Conservation (phyloP, 1,140 invertebrate genomes). For the Dendrolimus kikuchii region DNA sequence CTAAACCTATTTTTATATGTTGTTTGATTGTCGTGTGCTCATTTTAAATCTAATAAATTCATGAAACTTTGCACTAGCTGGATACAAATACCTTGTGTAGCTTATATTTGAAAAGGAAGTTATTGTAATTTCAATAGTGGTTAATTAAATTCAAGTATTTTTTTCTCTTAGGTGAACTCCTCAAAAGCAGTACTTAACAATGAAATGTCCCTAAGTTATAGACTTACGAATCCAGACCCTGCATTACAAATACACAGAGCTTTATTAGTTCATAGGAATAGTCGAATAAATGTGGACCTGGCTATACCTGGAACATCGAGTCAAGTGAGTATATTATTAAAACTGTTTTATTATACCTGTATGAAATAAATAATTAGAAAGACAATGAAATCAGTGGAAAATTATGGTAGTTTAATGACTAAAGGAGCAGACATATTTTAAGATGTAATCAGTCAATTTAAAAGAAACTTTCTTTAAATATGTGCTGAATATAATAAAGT, state of each 20-base stretch:
- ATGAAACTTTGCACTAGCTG: no score
- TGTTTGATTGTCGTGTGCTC: no score
- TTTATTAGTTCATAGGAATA: slow-evolving; percentile 30
- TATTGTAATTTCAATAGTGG: neutral
- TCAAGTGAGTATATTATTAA: slow-evolving; percentile 27
- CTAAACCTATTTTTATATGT: no score
- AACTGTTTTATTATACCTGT: no score
- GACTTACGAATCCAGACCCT: slow-evolving; percentile 55
- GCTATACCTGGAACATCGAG: slow-evolving; percentile 49
- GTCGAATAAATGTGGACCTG: slow-evolving; percentile 38
- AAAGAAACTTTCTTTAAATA: neutral
- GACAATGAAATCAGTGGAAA: no score
- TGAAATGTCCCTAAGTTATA: slow-evolving; percentile 70
- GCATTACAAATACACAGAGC: slow-evolving; percentile 36
- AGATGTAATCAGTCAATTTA: neutral
- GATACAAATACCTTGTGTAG: no score
- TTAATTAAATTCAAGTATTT: slow-evolving; percentile 3
- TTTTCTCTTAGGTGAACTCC: slow-evolving; percentile 76
- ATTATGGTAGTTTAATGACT: neutral
- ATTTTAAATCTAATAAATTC: no score
- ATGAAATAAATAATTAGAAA: no score
- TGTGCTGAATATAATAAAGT: no score
- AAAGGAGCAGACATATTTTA: no score
- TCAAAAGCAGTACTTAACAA: slow-evolving; percentile 85
- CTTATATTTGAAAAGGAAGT: no score